A percentile compares a stretch with the other conserved stretches of the same genome.
Evolutionary conservation across 2,888 invertebrate species (phyloP).

Genomic region (Dryocosmus kuriphilus): DNA sequence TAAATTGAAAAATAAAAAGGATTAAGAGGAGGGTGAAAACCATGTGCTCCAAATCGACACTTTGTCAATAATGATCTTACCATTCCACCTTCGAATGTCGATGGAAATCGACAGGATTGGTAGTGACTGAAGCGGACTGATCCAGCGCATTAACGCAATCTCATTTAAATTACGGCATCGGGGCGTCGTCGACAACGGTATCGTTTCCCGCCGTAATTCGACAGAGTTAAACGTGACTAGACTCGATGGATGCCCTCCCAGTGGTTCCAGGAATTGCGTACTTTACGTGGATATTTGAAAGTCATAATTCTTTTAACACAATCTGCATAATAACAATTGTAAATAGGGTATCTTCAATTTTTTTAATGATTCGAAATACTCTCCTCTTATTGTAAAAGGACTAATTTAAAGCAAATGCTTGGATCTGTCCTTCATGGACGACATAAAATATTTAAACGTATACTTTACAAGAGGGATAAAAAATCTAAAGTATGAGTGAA

Average conservation of each 20-base stretch:
- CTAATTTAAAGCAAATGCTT: no score
- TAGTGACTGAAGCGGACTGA: slow-evolving; percentile 60
- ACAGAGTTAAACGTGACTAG: slow-evolving; percentile 61
- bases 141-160: slow-evolving; percentile 62
- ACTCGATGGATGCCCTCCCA: slow-evolving; percentile 55
- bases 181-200: slow-evolving; percentile 53
- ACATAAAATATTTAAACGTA: no score
- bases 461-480: no score
- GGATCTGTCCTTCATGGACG: no score
- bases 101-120: slow-evolving; percentile 60
- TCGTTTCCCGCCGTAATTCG: slow-evolving; percentile 50
- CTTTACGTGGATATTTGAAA: slow-evolving; percentile 3
- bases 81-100: slow-evolving; percentile 44
- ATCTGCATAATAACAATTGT: not conserved
- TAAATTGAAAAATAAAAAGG: not conserved
- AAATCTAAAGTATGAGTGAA: no score
- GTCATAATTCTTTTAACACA: not conserved
- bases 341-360: not conserved
- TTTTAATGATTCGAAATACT: not conserved
- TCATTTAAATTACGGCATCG: slow-evolving; percentile 64
- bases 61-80: slow-evolving; percentile 34
- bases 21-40: not conserved
- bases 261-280: slow-evolving; percentile 24
- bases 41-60: slow-evolving; percentile 16
- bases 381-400: no score